Base-by-base conservation (phyloP, 2,888 invertebrate species). In the Myopa tessellatipennis region DNA sequence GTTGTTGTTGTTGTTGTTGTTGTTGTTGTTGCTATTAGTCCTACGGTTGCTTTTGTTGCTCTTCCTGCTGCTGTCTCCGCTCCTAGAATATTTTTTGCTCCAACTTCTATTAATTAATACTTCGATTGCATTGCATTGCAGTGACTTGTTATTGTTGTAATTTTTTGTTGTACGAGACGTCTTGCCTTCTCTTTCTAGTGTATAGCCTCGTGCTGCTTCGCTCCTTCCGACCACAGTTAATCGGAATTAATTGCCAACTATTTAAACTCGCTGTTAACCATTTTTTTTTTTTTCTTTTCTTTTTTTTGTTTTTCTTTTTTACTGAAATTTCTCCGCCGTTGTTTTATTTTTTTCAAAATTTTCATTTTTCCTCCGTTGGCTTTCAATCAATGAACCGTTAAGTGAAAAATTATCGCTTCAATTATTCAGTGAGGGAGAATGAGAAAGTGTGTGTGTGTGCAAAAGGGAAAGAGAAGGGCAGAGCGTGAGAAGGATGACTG, bases 331-430 rank as follows among this genome's bases (percentile, higher is more conserved):
- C 40, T 1, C 16, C 16, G 12, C 68, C 12, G 14, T 45, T n/a
- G 14, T 55, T 55, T 6, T 34, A 8, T 16, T 70, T 70, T 52
- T 52, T 45, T 45, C 45, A 45, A 26, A 26, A 8, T 34, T 34
- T 65, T 45, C 6, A 7, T 16, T 4, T 18, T 36, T 40, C 40
- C 12, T 16, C 6, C 34, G 7, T 58, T 71, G 8, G 16, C 10
- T 71, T 58, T 71, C 71, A 65, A 74, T 50, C 63, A 65, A 40
- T 63, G n/a, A 63, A 74, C 50, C 52, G 16, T 74, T 74, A 65
- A 74, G 63, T 45, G 63, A 36, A 52, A 52, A 63, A 74, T 74
- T 74, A 74, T 74, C 52, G 74, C 40, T 26, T 74, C 63, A 63
- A 65, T 74, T 63, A 50, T 74, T 63, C 74, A 65, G 63, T 50